These are phyloP conservation scores for Sula dactylatra DNA, from an alignment of 2,113 vertebrate genomes.

Conservation along the genomic window DNA sequence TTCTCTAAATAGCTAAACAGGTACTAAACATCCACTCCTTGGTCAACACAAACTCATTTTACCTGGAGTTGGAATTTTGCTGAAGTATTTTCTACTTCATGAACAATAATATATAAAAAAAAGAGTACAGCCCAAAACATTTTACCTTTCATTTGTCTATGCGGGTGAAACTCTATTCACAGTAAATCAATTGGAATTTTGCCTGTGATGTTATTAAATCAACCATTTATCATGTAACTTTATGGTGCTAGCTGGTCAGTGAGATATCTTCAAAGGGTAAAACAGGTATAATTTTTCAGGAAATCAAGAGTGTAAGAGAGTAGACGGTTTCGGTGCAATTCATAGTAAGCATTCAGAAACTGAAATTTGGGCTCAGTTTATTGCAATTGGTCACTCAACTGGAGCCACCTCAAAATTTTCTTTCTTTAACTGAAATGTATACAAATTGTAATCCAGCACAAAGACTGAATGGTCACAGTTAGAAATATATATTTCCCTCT, in stretches of 20 bases:
- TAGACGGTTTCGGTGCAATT: neutral
- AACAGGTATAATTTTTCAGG: neutral
- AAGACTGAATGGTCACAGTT: neutral
- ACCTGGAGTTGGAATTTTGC: neutral
- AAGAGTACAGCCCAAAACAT: neutral
- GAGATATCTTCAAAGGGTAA: neutral
- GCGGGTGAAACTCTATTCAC: neutral
- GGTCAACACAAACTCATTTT: neutral
- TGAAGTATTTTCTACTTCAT: neutral
- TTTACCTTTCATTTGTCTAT: neutral
- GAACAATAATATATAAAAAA: neutral
- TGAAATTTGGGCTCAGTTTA: neutral
- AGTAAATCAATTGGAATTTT: neutral
- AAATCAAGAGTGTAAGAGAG: neutral
- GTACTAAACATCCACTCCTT: neutral
- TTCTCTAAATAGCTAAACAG: neutral
- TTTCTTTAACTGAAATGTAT: neutral
- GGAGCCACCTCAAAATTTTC: neutral
- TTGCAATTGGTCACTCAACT: neutral
- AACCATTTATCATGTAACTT: neutral
- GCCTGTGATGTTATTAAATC: neutral
- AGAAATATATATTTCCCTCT: neutral
- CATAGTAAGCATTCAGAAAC: neutral
- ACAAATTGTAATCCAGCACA: neutral
- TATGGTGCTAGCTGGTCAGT: neutral